phyloP scores from a whole-genome alignment of 2,888 invertebrate genomes.

The Antheraea yamamai region DNA sequence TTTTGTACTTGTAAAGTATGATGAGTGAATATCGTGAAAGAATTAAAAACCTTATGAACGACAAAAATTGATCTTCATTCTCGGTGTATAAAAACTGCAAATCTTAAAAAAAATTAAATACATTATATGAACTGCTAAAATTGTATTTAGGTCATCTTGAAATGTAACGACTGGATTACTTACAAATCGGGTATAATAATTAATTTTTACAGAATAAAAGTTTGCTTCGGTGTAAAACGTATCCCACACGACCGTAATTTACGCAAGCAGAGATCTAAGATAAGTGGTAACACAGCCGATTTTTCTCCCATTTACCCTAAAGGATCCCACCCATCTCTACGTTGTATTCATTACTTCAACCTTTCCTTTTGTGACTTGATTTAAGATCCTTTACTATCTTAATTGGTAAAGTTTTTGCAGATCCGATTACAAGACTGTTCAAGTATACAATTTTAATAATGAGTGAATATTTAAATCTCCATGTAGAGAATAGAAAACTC shows the following conservation, averaged over 20 bases:
- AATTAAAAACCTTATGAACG: too few relatives aligned
- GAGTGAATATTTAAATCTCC: not conserved
- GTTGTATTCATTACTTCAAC: slow-evolving; percentile 69
- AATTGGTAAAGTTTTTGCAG: slow-evolving; percentile 66
- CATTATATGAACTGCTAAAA: too few relatives aligned
- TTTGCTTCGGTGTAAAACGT: slow-evolving; percentile 36
- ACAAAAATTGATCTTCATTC: too few relatives aligned
- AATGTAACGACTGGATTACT: too few relatives aligned
- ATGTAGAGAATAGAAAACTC: not conserved
- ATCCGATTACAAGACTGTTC: slow-evolving; percentile 46
- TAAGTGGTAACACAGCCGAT: slow-evolving; percentile 63
- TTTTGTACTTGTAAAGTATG: too few relatives aligned
- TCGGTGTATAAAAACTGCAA: too few relatives aligned
- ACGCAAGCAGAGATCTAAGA: slow-evolving; percentile 60
- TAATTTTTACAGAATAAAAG: not conserved
- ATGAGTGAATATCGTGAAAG: too few relatives aligned
- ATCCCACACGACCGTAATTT: slow-evolving; percentile 41
- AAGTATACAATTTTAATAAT: slow-evolving; percentile 24
- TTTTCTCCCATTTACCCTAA: slow-evolving; percentile 68
- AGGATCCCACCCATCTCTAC: slow-evolving; percentile 58
- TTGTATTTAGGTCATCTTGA: too few relatives aligned
- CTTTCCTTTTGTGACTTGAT: slow-evolving; percentile 70
- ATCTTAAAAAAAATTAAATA: too few relatives aligned
- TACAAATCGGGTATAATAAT: too few relatives aligned
- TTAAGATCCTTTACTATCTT: slow-evolving; percentile 66